A percentile compares a stretch with the other conserved stretches of the same genome.
phyloP scores from a whole-genome alignment of 2,797 vertebrate species.

The Helarctos malayanus region DNA sequence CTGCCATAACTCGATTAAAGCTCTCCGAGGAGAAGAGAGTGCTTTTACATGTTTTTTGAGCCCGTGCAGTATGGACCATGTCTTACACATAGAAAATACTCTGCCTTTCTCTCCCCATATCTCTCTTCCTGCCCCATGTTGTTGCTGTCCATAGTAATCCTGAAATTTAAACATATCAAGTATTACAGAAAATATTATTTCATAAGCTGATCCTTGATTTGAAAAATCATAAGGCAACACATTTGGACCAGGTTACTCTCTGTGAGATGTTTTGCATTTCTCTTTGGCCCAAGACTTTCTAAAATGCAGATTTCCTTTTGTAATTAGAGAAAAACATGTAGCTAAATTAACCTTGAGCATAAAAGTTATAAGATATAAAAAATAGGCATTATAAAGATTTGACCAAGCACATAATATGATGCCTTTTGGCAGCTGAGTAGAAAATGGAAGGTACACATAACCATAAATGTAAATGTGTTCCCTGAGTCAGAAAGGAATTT shows the following conservation, averaged over 20 bases:
- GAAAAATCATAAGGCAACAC: neutral
- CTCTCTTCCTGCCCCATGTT: neutral
- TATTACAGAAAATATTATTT: neutral
- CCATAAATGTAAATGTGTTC: neutral
- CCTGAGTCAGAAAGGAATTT: neutral
- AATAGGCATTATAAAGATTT: neutral
- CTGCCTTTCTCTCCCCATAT: too few species aligned
- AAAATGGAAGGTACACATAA: neutral
- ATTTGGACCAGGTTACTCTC: neutral
- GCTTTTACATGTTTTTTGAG: neutral
- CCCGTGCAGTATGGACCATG: accelerated
- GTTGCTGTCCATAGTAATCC: neutral
- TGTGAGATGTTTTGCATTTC: neutral
- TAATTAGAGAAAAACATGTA: neutral
- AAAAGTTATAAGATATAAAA: neutral
- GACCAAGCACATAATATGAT: neutral
- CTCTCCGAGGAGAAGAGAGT: neutral
- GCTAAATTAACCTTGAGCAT: neutral
- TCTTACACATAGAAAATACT: neutral
- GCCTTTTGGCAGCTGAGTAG: neutral
- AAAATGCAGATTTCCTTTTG: neutral
- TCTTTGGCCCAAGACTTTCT: neutral
- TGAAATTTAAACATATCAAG: neutral
- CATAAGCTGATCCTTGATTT: neutral
- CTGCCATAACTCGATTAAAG: accelerated